phyloP scores from a whole-genome alignment of 92 coral and sea anemone species.

The Porites evermanni region DNA sequence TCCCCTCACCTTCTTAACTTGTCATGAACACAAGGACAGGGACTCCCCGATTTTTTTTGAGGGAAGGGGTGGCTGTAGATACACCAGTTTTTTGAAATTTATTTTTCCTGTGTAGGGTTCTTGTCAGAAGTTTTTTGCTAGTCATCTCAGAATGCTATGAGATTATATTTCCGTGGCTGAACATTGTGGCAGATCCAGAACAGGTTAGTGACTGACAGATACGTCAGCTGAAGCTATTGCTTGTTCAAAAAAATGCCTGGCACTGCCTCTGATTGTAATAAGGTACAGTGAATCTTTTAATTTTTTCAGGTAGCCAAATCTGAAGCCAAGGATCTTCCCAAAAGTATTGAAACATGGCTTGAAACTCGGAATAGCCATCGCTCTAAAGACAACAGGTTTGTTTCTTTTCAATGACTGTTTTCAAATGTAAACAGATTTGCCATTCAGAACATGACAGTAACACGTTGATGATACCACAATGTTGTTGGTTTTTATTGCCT shows the following conservation, averaged over 20 bases:
- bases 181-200: slow-evolving; percentile 1
- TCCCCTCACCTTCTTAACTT: no score
- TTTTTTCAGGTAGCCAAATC: background rate
- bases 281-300: no score
- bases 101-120: slow-evolving; percentile 54
- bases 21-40: no score
- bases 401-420: background rate
- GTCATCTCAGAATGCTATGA: slow-evolving; percentile 61
- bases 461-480: no score
- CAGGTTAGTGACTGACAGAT: slow-evolving; percentile 8
- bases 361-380: background rate
- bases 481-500: no score
- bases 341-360: slow-evolving; percentile 26
- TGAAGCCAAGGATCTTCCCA: slow-evolving; percentile 35
- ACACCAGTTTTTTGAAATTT: background rate
- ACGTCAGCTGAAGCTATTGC: background rate
- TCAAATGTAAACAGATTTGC: no score
- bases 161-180: slow-evolving; percentile 56
- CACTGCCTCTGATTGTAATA: background rate
- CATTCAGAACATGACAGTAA: no score
- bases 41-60: no score
- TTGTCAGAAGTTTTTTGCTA: slow-evolving; percentile 57
- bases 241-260: background rate
- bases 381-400: slow-evolving; percentile 15
- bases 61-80: no score